phyloP scores from a whole-genome alignment of 2,113 vertebrate genomes.

The Melospiza georgiana region DNA sequence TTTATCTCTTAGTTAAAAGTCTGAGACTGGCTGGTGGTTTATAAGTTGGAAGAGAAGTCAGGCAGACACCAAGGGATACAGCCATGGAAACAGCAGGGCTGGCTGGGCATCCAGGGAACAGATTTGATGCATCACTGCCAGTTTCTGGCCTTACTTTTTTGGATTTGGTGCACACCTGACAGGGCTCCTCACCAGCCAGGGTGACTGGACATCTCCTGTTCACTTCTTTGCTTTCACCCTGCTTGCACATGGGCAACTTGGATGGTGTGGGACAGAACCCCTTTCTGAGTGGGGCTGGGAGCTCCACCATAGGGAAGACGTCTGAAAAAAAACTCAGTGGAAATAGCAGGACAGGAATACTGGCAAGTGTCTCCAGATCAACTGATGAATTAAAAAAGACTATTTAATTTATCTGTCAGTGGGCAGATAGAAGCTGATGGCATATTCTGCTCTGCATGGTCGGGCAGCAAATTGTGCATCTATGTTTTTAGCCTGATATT shows the following conservation, averaged over 20 bases:
- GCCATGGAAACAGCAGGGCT: neutral
- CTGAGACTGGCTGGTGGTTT: neutral
- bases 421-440: conserved; percentile 44
- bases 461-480: conserved; percentile 40
- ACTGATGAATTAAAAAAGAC: neutral
- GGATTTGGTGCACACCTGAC: neutral
- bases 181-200: neutral
- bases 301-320: neutral
- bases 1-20: neutral
- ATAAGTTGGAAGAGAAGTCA: neutral
- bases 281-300: neutral
- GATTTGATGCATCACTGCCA: neutral
- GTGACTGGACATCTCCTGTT: neutral
- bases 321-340: neutral
- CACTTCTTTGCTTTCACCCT: neutral
- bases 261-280: rapidly evolving
- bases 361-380: neutral
- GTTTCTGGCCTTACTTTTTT: neutral
- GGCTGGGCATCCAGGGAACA: neutral
- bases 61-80: neutral
- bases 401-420: conserved; percentile 58
- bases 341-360: neutral
- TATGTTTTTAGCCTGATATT: conserved; percentile 61
- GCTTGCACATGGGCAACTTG: neutral
- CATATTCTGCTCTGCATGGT: conserved; percentile 16